Base-by-base conservation (phyloP, 2,797 vertebrate genomes). In the Limnodromus scolopaceus region DNA sequence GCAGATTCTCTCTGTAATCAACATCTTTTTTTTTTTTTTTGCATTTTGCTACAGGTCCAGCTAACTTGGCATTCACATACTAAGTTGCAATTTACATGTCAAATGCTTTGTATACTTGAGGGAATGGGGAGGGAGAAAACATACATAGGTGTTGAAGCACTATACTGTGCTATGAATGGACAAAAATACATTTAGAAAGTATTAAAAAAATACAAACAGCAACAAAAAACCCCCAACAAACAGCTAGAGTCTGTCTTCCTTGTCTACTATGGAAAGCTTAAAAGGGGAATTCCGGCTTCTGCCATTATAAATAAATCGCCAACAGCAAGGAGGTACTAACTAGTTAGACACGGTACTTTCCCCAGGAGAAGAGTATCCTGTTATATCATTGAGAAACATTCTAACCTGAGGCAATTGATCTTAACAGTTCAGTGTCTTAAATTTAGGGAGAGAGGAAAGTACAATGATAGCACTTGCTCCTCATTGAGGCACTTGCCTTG, bases 271-370 rank as follows among this genome's bases (percentile, higher is more conserved):
- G 30, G 87, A 81, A 90, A 90, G 70, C 54, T 83, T 46, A 41
- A 61, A 87, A 90, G 96, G 96, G 96, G 95, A 96, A 97, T 97
- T 96, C 94, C 94, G 2, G 27, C 77, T 83, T 49, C 87, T 93
- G 85, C 87, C 85, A 78, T 41, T 81, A 74, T 55, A 87, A 90
- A 93, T 94, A 92, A 94, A 97, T 96, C 11, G 77, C 83, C 78
- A 89, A 41, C 75, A 89, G 83, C 83, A 92, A 91, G 70, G 68
- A 96, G 93, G 88, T 63, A 89, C 84, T 89, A 96, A 95, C 92
- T 71, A 93, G 95, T 96, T 57, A 93, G 96, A 95, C 93, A 89
- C 34, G 92, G 92, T 79, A 96, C 93, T 97, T 97, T 97, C 92
- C 96, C 90, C 75, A 79, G 43, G 80, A 96, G 94, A 91, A 91